phyloP scores from a whole-genome alignment of 2,797 vertebrate genomes.

The Knipowitschia caucasica region DNA sequence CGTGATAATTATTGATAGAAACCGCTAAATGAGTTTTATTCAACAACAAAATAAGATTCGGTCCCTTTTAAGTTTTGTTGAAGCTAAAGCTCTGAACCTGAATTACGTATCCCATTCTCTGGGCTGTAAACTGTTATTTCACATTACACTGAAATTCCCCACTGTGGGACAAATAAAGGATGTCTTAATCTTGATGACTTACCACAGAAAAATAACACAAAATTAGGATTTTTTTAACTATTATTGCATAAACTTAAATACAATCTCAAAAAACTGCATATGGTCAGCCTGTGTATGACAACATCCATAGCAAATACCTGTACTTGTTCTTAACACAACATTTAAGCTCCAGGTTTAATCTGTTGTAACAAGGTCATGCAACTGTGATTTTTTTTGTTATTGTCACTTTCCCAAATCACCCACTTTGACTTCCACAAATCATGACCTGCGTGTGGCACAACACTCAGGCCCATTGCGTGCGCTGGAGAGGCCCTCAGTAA shows the following conservation, averaged over 20 bases:
- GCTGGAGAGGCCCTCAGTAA: conserved; percentile 20
- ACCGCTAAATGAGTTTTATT: too few species aligned
- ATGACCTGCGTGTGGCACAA: conserved; percentile 1
- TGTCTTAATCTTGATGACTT: too few species aligned
- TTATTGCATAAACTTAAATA: background rate
- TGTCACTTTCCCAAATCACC: conserved; percentile 3
- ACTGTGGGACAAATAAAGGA: too few species aligned
- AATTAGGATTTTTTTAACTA: background rate
- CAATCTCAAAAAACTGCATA: too few species aligned
- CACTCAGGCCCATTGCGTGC: background rate
- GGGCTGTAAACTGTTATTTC: too few species aligned
- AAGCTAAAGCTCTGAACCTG: too few species aligned
- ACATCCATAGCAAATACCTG: background rate
- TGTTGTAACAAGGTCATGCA: conserved; percentile 3
- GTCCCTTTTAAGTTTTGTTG: too few species aligned
- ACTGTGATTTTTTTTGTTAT: background rate
- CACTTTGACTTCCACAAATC: background rate
- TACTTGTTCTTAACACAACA: background rate
- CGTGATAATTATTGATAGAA: too few species aligned
- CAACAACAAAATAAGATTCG: too few species aligned
- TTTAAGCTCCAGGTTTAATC: background rate
- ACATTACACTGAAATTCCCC: too few species aligned
- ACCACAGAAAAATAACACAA: background rate
- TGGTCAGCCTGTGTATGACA: background rate
- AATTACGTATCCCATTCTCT: too few species aligned